Percentiles rank a stretch among this genome's conserved stretches.
phyloP scores from a whole-genome alignment of 2,113 vertebrate species.

The Danio rerio region DNA sequence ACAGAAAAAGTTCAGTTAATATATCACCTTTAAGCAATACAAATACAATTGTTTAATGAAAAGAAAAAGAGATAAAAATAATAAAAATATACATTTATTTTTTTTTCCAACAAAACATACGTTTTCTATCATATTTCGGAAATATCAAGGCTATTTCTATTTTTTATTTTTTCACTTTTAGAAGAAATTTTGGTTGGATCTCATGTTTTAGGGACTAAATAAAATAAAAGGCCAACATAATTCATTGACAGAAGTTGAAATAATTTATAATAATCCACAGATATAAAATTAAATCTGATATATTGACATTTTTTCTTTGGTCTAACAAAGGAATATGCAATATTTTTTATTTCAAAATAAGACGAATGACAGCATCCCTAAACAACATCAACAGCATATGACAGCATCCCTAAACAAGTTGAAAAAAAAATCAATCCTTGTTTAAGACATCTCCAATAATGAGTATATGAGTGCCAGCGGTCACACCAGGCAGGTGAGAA shows the following conservation, averaged over 20 bases:
- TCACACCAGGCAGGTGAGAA: slow-evolving; percentile 19
- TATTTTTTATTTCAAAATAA: too few relatives aligned
- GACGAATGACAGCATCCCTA: too few relatives aligned
- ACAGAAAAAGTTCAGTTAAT: too few relatives aligned
- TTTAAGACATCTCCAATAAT: slow-evolving; percentile 12
- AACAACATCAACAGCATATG: too few relatives aligned
- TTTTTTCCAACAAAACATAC: too few relatives aligned
- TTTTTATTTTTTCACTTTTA: too few relatives aligned
- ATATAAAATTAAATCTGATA: not conserved
- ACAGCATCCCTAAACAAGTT: not conserved
- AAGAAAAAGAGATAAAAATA: too few relatives aligned
- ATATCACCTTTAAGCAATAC: too few relatives aligned
- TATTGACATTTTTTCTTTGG: not conserved
- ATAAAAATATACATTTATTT: too few relatives aligned
- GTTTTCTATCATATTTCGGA: too few relatives aligned
- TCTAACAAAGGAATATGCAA: not conserved
- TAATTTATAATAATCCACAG: not conserved
- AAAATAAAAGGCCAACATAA: not conserved
- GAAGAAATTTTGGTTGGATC: not conserved
- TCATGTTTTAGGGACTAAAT: not conserved
- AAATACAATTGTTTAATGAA: too few relatives aligned
- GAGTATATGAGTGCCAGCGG: not conserved
- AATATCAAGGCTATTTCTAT: too few relatives aligned
- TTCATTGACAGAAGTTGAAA: not conserved
- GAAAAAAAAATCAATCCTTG: not conserved